phyloP scores from a whole-genome alignment of 2,888 invertebrate genomes.

The Chymomyza amoena region DNA sequence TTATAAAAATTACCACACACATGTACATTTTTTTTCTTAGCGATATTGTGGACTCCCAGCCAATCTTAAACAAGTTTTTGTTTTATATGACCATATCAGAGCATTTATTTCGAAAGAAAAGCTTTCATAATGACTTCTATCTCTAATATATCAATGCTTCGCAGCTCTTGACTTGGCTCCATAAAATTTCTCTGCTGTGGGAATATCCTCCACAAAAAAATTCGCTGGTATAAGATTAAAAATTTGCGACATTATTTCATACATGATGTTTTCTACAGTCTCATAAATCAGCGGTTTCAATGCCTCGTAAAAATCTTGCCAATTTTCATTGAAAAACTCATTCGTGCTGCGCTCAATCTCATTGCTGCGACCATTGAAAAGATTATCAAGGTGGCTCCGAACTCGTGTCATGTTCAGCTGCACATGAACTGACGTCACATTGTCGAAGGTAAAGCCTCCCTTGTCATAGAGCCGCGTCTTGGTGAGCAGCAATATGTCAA shows the following conservation, averaged over 20 bases:
- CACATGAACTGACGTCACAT: slow-evolving; percentile 83
- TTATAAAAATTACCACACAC: too few relatives aligned
- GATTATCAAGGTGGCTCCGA: slow-evolving; percentile 83
- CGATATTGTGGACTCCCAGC: too few relatives aligned
- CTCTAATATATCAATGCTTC: not conserved
- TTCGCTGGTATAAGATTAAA: slow-evolving; percentile 85
- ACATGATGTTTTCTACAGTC: slow-evolving; percentile 84
- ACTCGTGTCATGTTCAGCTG: slow-evolving; percentile 83
- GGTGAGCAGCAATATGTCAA: slow-evolving; percentile 83
- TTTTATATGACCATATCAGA: too few relatives aligned
- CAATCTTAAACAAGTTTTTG: too few relatives aligned
- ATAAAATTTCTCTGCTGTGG: slow-evolving; percentile 61
- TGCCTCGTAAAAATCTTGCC: slow-evolving; percentile 85
- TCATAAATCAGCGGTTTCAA: slow-evolving; percentile 83
- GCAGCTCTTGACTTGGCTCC: slow-evolving; percentile 8
- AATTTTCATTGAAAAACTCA: slow-evolving; percentile 85
- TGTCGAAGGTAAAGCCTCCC: slow-evolving; percentile 83
- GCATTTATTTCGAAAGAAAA: too few relatives aligned
- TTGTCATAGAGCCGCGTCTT: slow-evolving; percentile 82
- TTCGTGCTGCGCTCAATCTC: slow-evolving; percentile 84
- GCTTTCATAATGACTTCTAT: too few relatives aligned
- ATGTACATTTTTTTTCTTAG: too few relatives aligned
- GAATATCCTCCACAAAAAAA: slow-evolving; percentile 83
- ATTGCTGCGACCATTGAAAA: slow-evolving; percentile 79
- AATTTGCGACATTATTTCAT: slow-evolving; percentile 82